A percentile compares a stretch with the other conserved stretches of the same genome.
These are phyloP conservation scores for Rhagoletis zephyria DNA, from an alignment of 1,140 invertebrate genomes.

Conservation along the genomic window DNA sequence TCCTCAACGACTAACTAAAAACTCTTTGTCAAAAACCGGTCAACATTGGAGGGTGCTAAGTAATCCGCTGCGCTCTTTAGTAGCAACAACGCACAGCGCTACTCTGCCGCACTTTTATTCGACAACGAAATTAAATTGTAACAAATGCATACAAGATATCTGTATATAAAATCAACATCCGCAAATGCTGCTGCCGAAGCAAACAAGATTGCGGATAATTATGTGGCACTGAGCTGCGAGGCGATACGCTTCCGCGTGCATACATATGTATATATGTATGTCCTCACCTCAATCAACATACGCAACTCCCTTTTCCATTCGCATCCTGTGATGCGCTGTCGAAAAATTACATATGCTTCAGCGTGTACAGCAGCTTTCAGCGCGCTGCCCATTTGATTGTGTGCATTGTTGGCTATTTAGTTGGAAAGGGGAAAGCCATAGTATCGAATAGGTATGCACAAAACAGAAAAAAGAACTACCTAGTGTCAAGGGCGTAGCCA, in stretches of 20 bases:
- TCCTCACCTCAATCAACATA: slow-evolving; percentile 15
- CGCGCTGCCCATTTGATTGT: slow-evolving; percentile 39
- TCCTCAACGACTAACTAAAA: too few species aligned
- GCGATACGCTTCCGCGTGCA: neutral
- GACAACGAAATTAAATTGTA: slow-evolving; percentile 8
- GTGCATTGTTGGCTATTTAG: neutral
- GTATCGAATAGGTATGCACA: neutral
- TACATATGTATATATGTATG: neutral
- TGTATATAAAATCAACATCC: too few species aligned
- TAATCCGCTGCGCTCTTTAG: too few species aligned
- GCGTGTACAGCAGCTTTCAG: slow-evolving; percentile 13
- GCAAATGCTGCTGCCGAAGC: neutral
- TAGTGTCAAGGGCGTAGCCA: too few species aligned
- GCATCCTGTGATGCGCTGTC: neutral
- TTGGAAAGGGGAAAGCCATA: neutral
- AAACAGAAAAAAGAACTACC: neutral
- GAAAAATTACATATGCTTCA: slow-evolving; percentile 1
- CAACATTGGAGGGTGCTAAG: too few species aligned
- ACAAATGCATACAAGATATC: too few species aligned
- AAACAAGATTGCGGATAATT: slow-evolving; percentile 51
- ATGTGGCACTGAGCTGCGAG: slow-evolving; percentile 41
- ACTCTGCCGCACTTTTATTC: neutral
- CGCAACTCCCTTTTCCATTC: neutral
- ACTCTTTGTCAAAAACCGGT: too few species aligned
- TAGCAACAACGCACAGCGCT: neutral